Conservation (phyloP, 2,113 vertebrate genomes). For the Diadophis punctatus region DNA sequence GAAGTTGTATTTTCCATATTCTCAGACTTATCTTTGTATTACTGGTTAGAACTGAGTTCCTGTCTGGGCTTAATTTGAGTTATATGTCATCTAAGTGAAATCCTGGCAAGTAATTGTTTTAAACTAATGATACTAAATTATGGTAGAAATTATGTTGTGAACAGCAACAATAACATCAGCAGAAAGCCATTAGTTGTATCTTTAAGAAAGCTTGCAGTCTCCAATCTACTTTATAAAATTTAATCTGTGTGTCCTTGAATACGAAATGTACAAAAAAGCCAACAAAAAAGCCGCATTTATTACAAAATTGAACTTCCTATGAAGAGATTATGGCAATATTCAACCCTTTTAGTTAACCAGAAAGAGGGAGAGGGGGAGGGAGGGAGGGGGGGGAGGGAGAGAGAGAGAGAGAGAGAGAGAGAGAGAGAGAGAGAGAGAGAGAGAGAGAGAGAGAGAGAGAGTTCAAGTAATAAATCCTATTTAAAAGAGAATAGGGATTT, state of each 20-base stretch:
- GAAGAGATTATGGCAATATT: neutral
- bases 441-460: neutral
- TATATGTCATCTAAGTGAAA: neutral
- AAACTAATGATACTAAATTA: neutral
- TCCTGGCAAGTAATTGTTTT: neutral
- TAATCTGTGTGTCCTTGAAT: fast-evolving
- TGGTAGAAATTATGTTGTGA: neutral
- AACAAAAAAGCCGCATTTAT: neutral
- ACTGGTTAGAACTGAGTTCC: neutral
- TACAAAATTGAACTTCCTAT: neutral
- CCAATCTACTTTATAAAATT: neutral
- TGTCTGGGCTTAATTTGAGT: neutral
- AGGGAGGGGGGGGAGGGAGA: too few species aligned
- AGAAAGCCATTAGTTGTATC: neutral
- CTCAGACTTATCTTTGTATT: neutral
- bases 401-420: neutral
- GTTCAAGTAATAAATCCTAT: neutral
- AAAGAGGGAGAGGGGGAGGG: neutral
- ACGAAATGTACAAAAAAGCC: neutral
- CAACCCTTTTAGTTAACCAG: neutral
- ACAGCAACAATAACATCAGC: neutral
- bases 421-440: neutral
- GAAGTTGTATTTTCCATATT: neutral
- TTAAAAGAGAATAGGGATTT: neutral
- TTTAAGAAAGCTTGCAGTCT: neutral